Evolutionary conservation across 1,140 invertebrate genomes (phyloP), one percentile per base, ranked within the genome.

Genomic region (Brachionus koreanus): DNA sequence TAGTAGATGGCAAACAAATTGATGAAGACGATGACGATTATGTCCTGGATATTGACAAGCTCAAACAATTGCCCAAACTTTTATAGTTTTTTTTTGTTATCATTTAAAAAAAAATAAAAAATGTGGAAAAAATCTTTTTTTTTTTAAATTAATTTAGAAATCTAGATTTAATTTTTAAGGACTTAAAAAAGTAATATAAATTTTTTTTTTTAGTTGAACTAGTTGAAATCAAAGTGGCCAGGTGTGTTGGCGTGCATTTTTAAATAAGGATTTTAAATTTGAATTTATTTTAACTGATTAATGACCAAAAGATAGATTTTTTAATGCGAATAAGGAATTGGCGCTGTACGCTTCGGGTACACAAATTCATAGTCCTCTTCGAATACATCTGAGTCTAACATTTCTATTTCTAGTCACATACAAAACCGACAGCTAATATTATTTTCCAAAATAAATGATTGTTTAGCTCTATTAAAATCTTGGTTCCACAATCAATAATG

Each of bases 1-100:
- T 39, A 37, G 37, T 37, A 39, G 65, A 69, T 39, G 16, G 35
- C 19, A 43, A 16, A 5, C 6, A 69, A 19, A 39, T 16, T 16
- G 65, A 69, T 19, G 65, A 69, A 39, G 35, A 65, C 13, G 65
- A 69, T 69, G 65, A 69, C n/a, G 65, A 69, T 42, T 69, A 69
- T 69, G 65, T 69, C 16, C 33, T 69, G 3, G 65, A 69, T 69
- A 69, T 69, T 42, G 65, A 69, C 12, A 69, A 69, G 12, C 29
- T 69, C 7, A 69, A 69, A 69, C 65, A 69, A 39, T 16, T 69
- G 35, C 65, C 65, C 37, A 69, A 69, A 16, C 65, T 69, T 69
- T 69, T 69, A 69, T 69, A 69, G 37, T 1, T 16, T 69, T 69
- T 39, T 65, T 33, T 16, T 65, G 13, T n/a, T 23, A 12, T 33